These are phyloP conservation scores for Calameuta idolon DNA, from an alignment of 2,888 invertebrate species.

Conservation along the genomic window DNA sequence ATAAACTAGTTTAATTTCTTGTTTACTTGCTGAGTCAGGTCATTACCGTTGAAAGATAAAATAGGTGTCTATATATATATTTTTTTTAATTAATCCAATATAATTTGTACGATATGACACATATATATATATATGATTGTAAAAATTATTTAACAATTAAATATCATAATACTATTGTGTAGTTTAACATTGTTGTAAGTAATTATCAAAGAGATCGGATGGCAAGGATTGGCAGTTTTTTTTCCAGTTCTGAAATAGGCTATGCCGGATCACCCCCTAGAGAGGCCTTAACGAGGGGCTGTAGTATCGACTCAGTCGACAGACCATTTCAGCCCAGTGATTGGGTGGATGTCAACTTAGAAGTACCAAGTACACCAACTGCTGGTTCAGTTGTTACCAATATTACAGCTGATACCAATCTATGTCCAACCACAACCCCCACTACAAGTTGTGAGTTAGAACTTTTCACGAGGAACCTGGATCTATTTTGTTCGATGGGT, in stretches of 20 bases:
- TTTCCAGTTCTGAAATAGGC: slow-evolving; percentile 60
- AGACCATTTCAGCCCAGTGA: slow-evolving; percentile 68
- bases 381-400: slow-evolving; percentile 50
- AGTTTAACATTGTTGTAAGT: not conserved
- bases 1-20: not conserved
- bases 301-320: slow-evolving; percentile 64
- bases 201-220: not conserved
- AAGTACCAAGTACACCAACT: slow-evolving; percentile 67
- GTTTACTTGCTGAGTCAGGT: not conserved
- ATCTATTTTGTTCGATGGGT: not conserved
- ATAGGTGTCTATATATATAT: not conserved
- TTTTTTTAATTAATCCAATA: not conserved
- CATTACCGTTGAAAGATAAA: not conserved
- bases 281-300: slow-evolving; percentile 54
- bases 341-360: slow-evolving; percentile 70
- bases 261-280: slow-evolving; percentile 62
- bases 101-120: not conserved
- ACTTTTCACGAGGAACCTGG: not conserved
- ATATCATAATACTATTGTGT: not conserved
- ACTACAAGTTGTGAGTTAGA: slow-evolving; percentile 45
- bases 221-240: slow-evolving; percentile 5
- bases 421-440: slow-evolving; percentile 42
- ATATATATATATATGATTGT: not conserved
- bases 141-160: not conserved
- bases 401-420: slow-evolving; percentile 47